Percentiles rank a stretch among this genome's conserved stretches.
Conservation (phyloP, 2,888 invertebrate species). For the Petrolisthes manimaculis region DNA sequence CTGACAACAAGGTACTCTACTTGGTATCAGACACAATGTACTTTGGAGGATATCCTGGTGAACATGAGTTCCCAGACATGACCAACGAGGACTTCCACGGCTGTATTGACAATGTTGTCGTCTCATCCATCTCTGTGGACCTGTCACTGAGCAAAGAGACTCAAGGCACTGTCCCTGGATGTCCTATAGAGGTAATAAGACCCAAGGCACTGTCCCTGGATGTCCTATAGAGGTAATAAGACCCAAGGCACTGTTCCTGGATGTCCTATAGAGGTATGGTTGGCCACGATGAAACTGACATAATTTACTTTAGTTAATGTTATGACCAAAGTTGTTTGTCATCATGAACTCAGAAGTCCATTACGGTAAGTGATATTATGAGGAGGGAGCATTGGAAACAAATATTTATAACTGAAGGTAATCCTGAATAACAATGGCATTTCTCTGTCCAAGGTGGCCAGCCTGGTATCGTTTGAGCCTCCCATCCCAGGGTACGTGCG, state of each 20-base stretch:
- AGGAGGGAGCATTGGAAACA: no score
- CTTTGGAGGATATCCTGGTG: slow-evolving; percentile 87
- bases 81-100: slow-evolving; percentile 79
- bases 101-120: slow-evolving; percentile 86
- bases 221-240: no score
- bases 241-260: slow-evolving; percentile 88
- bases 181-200: no score
- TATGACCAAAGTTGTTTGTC: no score
- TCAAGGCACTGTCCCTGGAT: slow-evolving; percentile 87
- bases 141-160: slow-evolving; percentile 83
- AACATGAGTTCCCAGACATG: slow-evolving; percentile 77
- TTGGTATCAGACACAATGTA: slow-evolving; percentile 80
- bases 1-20: not conserved
- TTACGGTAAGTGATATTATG: no score
- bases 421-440: no score
- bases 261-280: slow-evolving; percentile 81
- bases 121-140: slow-evolving; percentile 83
- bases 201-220: slow-evolving; percentile 86
- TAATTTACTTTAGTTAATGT: no score
- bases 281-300: no score
- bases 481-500: slow-evolving; percentile 77
- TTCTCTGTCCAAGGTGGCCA: slow-evolving; percentile 76
- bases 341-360: no score
- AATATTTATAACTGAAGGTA: no score
- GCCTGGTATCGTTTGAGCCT: slow-evolving; percentile 80